Conservation (phyloP, 2,113 vertebrate genomes). For the Saccopteryx bilineata region DNA sequence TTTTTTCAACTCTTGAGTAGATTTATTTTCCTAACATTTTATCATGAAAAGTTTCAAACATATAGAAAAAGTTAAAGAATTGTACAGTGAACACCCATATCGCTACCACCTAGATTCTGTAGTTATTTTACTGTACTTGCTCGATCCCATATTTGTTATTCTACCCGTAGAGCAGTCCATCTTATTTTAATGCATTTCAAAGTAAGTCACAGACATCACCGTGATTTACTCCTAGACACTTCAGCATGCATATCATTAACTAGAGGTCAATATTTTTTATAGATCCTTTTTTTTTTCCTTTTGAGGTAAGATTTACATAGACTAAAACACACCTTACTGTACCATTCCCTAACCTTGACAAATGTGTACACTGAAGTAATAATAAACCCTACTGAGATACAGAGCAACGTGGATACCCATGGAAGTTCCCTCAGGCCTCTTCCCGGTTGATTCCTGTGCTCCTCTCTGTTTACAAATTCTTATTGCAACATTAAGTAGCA, state of each 20-base stretch:
- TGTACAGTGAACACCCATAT: background rate
- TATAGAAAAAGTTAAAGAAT: conserved; percentile 1
- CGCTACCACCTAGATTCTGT: background rate
- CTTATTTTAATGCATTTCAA: conserved; percentile 53
- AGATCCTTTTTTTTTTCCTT: background rate
- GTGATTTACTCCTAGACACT: conserved; percentile 30
- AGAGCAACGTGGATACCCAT: background rate
- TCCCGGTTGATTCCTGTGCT: background rate
- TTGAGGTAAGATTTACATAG: conserved; percentile 59
- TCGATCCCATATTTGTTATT: background rate
- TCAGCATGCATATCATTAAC: background rate
- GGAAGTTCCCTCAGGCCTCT: background rate
- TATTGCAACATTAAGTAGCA: conserved; percentile 42
- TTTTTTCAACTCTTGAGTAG: conserved; percentile 29
- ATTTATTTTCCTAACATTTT: conserved; percentile 43
- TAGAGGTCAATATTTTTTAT: conserved; percentile 43
- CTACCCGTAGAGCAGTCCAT: background rate
- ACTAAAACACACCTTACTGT: conserved; percentile 9
- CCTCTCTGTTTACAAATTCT: background rate
- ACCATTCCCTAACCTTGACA: background rate
- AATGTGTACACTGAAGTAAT: background rate
- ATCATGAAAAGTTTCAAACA: conserved; percentile 15
- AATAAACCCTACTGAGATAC: background rate
- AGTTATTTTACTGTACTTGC: background rate
- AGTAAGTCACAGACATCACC: conserved; percentile 26